Base-by-base conservation (phyloP, 1,140 invertebrate species). In the Cheumatopsyche charites region DNA sequence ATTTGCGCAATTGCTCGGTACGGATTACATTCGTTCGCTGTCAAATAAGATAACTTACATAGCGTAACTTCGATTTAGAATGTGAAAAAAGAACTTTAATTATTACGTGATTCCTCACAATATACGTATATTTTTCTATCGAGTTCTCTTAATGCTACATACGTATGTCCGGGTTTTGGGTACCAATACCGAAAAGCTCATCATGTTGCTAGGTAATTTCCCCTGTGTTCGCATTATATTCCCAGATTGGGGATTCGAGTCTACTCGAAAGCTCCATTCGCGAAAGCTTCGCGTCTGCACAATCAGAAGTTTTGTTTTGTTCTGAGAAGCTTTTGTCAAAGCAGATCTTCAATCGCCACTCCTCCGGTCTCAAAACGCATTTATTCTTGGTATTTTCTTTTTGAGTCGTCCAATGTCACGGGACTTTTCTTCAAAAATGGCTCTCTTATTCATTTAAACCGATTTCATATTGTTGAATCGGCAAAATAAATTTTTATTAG, bases 221-320 rank as follows among this genome's bases (percentile, higher is more conserved):
- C 67, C 67, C 19, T 61, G 67, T 43, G 67, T 62, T 61, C 67
- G 67, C 21, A 70, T 70, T 70, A 70, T 70, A 62, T 70, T 70
- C 67, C 67, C 67, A 62, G 49, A n/a, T 25, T 19, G 36, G 67
- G 67, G 49, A 68, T 52, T 41, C 19, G 23, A 26, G 29, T 36
- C n/a, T 36, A 9, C 29, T 36, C 29, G 23, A 58, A 49, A 55
- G 25, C 65, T 45, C 58, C 29, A 3, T n/a, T 17, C 13, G 23
- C 58, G 12, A 41, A 62, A 41, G 29, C 58, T 41, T 41, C 62
- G 62, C 42, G 11, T 36, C 26, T 41, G 65, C n/a, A 49, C 29
- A 23, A 42, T 17, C 62, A 42, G 45, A 63, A 63, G 29, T 43
- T 43, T 63, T 63, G 17, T 63, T 63, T 63, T 42, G 62, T 63